These are phyloP conservation scores for Melanaphis sacchari DNA, from an alignment of 1,140 invertebrate species.

Conservation along the genomic window DNA sequence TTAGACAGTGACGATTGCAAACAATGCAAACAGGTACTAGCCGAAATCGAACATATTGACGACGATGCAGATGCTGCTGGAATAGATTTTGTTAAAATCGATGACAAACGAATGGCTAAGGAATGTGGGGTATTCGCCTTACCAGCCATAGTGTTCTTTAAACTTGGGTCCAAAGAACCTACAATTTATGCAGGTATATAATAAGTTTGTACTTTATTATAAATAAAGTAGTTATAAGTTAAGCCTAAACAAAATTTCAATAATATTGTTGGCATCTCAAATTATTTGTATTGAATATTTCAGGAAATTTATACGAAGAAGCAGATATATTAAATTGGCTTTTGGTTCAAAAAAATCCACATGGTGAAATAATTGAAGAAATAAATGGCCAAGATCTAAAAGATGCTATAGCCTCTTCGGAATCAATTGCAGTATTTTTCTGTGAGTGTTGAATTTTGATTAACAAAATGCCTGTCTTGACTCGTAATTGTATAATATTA, in stretches of 20 bases:
- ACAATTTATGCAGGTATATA: conserved; percentile 87
- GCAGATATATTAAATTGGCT: conserved; percentile 89
- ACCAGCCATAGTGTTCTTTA: conserved; percentile 89
- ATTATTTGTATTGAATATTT: neutral
- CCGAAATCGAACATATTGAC: conserved; percentile 91
- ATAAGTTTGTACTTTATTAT: neutral
- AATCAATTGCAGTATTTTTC: conserved; percentile 89
- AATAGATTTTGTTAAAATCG: conserved; percentile 92
- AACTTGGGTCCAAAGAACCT: conserved; percentile 85
- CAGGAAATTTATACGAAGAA: conserved; percentile 89
- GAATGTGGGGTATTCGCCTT: conserved; percentile 87
- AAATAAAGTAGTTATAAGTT: neutral
- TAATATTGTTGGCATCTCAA: neutral
- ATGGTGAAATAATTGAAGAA: conserved; percentile 88
- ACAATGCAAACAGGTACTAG: conserved; percentile 86
- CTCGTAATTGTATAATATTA: conserved; percentile 25
- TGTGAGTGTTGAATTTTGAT: conserved; percentile 72
- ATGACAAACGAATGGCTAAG: conserved; percentile 85
- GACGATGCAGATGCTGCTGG: conserved; percentile 91
- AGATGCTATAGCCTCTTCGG: conserved; percentile 80
- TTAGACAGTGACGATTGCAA: conserved; percentile 92
- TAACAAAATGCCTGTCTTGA: conserved; percentile 38
- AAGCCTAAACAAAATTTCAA: neutral
- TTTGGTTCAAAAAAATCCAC: conserved; percentile 87
- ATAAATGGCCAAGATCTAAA: conserved; percentile 83